Evolutionary conservation across 2,888 invertebrate species (phyloP).

Genomic region (Acleris cristana): DNA sequence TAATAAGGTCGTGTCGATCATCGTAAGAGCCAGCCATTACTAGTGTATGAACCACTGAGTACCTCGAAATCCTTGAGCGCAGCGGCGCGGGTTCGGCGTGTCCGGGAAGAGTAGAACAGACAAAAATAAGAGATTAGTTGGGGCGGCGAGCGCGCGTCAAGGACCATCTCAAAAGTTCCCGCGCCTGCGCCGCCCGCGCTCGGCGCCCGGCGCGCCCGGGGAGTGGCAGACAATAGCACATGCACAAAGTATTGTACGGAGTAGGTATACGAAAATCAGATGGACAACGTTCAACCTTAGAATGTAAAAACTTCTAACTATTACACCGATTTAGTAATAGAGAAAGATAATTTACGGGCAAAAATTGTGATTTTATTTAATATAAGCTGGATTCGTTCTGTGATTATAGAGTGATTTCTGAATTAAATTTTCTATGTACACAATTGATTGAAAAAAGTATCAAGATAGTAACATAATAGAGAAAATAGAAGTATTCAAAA

Average conservation of each 20-base stretch:
- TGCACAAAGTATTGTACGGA: conserved; percentile 65
- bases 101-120: conserved; percentile 89
- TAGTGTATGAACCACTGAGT: conserved; percentile 84
- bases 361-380: conserved; percentile 63
- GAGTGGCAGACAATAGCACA: conserved; percentile 72
- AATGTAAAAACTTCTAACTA: conserved; percentile 73
- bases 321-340: conserved; percentile 76
- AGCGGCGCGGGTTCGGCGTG: conserved; percentile 87
- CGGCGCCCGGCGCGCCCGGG: conserved; percentile 42
- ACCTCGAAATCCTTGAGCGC: conserved; percentile 94
- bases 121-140: conserved; percentile 87
- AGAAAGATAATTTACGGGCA: conserved; percentile 63
- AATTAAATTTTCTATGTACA: conserved; percentile 26
- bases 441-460: conserved; percentile 41
- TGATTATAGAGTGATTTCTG: conserved; percentile 19
- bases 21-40: conserved; percentile 80
- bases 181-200: conserved; percentile 43
- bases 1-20: conserved; percentile 71
- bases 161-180: conserved; percentile 97
- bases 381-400: conserved; percentile 59
- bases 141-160: conserved; percentile 84
- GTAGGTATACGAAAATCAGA: conserved; percentile 61
- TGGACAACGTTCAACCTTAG: conserved; percentile 70
- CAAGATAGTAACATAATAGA: conserved; percentile 42
- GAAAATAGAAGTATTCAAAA: conserved; percentile 39